phyloP scores from a whole-genome alignment of 2,888 invertebrate species.

The Amblyteles armatorius region DNA sequence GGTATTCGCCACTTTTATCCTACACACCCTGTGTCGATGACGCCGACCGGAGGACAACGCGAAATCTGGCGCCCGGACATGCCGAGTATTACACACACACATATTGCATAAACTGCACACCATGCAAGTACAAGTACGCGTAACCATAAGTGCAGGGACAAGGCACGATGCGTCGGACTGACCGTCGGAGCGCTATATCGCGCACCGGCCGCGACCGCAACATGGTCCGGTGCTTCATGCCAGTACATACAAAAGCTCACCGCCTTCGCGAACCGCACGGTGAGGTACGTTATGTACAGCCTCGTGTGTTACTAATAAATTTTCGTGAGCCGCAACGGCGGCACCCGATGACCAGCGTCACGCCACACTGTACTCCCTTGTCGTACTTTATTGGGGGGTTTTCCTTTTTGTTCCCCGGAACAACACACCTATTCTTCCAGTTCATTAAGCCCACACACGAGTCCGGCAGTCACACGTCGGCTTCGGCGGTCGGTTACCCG shows the following conservation, averaged over 20 bases:
- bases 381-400: background rate
- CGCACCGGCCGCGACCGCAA: conserved; percentile 78
- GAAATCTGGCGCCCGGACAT: background rate
- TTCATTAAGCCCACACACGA: too few relatives aligned
- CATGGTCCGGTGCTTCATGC: conserved; percentile 75
- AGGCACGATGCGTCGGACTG: conserved; percentile 67
- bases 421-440: too few relatives aligned
- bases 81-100: background rate
- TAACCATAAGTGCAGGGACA: conserved; percentile 73
- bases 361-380: background rate
- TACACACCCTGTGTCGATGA: background rate
- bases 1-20: too few relatives aligned
- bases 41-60: background rate
- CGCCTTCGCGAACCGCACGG: conserved; percentile 35
- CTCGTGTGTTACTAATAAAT: conserved; percentile 75
- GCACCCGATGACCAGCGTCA: conserved; percentile 13
- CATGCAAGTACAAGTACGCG: conserved; percentile 70
- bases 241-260: conserved; percentile 72
- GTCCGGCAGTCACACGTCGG: too few relatives aligned
- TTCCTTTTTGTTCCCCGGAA: background rate
- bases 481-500: too few relatives aligned
- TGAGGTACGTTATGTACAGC: conserved; percentile 62
- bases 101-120: background rate
- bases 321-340: conserved; percentile 68
- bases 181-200: conserved; percentile 73